Evolutionary conservation across 2,797 vertebrate species (phyloP), one percentile per base, ranked within the genome.

Genomic region (Amazonetta brasiliensis): DNA sequence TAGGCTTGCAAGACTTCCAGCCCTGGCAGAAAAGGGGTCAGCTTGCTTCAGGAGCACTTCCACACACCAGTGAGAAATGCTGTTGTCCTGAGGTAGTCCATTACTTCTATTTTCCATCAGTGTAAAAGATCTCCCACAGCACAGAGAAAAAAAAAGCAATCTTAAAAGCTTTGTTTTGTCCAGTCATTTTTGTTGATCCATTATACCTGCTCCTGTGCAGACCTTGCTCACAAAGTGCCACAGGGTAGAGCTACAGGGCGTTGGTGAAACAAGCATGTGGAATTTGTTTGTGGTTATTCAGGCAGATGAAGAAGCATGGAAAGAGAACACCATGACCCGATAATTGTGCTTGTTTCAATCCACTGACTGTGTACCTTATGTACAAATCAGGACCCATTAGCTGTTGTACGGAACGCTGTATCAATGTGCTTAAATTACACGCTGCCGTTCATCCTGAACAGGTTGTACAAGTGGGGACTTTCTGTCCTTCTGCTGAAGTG

Each of bases 11-110:
- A 89, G 87, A 54, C 46, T 92, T 83, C 78, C 37, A 84, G 33
- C 21, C 37, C 12, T 30, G 52, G 41, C 41, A 95, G 66, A 89
- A 79, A 64, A 82, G 48, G 28, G 63, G 14, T 55, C 68, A 66
- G 37, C 76, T 92, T 73, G 41, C 73, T 94, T 91, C 73, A 85
- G 87, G 82, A 92, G 50, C 20, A 6, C 22, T 93, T 92, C 35
- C 31, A 58, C 5, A 35, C 75, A 72, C 23, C 75, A 83, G 12
- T 54, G 64, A 85, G 60, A 85, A 44, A 35, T 64, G 79, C 30
- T 74, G n/a, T 50, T 93, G 52, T 90, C 75, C 75, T 58, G 56
- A 74, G 67, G 33, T 46, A 44, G 66, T 64, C 11, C 26, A 43
- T 76, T 28, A 68, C 14, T 0, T 16, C 25, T 56, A 39, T 67